phyloP scores from a whole-genome alignment of 2,888 invertebrate species.

The Stenolophus ochropezus region DNA sequence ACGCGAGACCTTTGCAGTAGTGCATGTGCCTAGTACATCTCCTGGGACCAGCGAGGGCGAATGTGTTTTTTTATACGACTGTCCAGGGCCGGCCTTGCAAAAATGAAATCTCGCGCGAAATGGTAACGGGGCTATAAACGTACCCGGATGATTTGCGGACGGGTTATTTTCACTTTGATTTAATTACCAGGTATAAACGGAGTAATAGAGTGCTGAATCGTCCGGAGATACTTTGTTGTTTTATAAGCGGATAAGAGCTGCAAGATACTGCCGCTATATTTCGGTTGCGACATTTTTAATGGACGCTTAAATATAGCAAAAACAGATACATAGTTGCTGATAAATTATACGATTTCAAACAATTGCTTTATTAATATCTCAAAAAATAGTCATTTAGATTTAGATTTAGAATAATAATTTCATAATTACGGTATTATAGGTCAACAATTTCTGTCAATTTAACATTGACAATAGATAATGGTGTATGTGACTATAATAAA shows the following conservation, averaged over 20 bases:
- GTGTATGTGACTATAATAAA: too few relatives aligned
- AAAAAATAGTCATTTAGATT: too few relatives aligned
- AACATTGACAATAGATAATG: too few relatives aligned
- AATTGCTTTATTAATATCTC: too few relatives aligned
- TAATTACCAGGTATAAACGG: slow-evolving; percentile 2
- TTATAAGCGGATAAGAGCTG: not conserved
- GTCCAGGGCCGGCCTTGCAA: slow-evolving; percentile 11
- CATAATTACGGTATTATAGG: too few relatives aligned
- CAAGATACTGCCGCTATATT: not conserved
- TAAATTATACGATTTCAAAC: too few relatives aligned
- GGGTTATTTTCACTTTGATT: slow-evolving; percentile 27
- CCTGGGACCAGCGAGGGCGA: slow-evolving; percentile 15
- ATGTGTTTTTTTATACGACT: slow-evolving; percentile 42
- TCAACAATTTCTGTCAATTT: too few relatives aligned
- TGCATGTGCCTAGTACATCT: slow-evolving; percentile 29
- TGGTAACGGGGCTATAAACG: not conserved
- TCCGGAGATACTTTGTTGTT: not conserved
- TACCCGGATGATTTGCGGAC: slow-evolving; percentile 2
- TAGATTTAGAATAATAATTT: too few relatives aligned
- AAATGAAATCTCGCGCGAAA: slow-evolving; percentile 40
- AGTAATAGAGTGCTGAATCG: slow-evolving; percentile 8
- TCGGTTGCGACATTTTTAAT: not conserved
- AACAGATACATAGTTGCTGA: not conserved
- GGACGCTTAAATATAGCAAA: not conserved
- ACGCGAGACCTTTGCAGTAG: slow-evolving; percentile 24